Conservation (phyloP, 2,888 invertebrate species). For the Hedya salicella region DNA sequence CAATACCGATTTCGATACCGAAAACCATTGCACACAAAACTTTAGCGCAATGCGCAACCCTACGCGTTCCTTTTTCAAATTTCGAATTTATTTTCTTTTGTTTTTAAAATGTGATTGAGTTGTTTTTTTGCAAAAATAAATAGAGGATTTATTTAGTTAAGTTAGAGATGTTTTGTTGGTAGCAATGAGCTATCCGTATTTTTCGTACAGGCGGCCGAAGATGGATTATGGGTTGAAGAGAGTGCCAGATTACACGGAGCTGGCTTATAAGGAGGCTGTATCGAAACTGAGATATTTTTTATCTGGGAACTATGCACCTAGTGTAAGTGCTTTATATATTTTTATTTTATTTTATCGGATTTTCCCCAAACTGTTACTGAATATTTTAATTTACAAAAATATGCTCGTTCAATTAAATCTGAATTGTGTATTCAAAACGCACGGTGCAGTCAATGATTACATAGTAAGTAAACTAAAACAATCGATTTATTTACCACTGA, state of each 20-base stretch:
- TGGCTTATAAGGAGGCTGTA: slow-evolving; percentile 94
- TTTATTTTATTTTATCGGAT: background rate
- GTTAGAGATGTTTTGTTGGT: slow-evolving; percentile 39
- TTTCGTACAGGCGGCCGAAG: slow-evolving; percentile 76
- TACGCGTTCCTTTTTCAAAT: slow-evolving; percentile 57
- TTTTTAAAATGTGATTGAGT: slow-evolving; percentile 45
- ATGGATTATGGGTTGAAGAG: slow-evolving; percentile 84
- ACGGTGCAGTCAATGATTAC: too few species aligned
- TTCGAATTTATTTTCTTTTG: slow-evolving; percentile 54
- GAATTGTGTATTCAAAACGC: too few species aligned
- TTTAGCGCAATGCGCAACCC: slow-evolving; percentile 72
- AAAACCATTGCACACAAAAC: slow-evolving; percentile 54
- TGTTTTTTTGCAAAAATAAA: slow-evolving; percentile 55
- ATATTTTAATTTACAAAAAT: too few species aligned
- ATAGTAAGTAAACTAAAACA: too few species aligned
- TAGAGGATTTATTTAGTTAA: slow-evolving; percentile 44
- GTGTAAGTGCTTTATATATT: slow-evolving; percentile 65
- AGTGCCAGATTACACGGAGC: slow-evolving; percentile 92
- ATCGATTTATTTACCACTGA: too few species aligned
- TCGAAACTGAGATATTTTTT: slow-evolving; percentile 90
- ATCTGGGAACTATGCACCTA: slow-evolving; percentile 90
- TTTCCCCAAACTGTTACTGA: too few species aligned
- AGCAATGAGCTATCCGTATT: slow-evolving; percentile 56
- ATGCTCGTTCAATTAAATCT: too few species aligned
- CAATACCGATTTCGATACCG: slow-evolving; percentile 63